Conservation (phyloP, 2,888 invertebrate species). For the Idaea biselata region DNA sequence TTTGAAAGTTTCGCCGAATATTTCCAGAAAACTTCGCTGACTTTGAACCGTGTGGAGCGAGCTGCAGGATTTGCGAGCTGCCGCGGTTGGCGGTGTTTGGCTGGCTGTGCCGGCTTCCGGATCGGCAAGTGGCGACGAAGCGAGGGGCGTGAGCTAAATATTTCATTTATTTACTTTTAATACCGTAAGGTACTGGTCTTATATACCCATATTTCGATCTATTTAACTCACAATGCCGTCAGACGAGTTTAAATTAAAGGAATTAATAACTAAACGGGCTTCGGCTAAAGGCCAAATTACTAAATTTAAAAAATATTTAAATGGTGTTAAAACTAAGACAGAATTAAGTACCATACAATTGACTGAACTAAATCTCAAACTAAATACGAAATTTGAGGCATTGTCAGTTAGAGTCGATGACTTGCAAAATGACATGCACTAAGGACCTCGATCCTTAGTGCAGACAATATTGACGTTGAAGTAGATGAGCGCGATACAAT, state of each 20-base stretch:
- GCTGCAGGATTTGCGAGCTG: neutral
- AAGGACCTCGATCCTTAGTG: constrained; percentile 4
- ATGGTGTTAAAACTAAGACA: constrained; percentile 1
- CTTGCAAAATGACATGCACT: constrained; percentile 15
- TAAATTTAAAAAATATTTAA: constrained; percentile 18
- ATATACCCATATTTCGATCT: neutral
- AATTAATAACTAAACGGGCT: neutral
- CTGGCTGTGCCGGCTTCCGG: neutral
- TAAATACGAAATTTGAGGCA: constrained; percentile 11
- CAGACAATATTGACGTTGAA: constrained; percentile 3
- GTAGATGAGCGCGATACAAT: constrained; percentile 7
- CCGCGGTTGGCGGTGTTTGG: neutral
- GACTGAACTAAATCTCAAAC: constrained; percentile 10
- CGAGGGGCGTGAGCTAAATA: constrained; percentile 1
- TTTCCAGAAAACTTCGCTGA: neutral
- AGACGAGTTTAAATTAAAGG: neutral
- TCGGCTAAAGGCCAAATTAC: constrained; percentile 16
- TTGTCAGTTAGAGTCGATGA: constrained; percentile 16
- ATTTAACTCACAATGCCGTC: neutral
- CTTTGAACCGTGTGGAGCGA: neutral
- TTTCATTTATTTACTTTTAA: neutral
- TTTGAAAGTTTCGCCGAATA: neutral
- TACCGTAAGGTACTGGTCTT: too few relatives aligned
- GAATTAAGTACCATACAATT: constrained; percentile 3
- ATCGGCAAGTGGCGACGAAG: neutral